Base-by-base conservation (phyloP, 2,113 vertebrate genomes). In the Varanus komodoensis region DNA sequence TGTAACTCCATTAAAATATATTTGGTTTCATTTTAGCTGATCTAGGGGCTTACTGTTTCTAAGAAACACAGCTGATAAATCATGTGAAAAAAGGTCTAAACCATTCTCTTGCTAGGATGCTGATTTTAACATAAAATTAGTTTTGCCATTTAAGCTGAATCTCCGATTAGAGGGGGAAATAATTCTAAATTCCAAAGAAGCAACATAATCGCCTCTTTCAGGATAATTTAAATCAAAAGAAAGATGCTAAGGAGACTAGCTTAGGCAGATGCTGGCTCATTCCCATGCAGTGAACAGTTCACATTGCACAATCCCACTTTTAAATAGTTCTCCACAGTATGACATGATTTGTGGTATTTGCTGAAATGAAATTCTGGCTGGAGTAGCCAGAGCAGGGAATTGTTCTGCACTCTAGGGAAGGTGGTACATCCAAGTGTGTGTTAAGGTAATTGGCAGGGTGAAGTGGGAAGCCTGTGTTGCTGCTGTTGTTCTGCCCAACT, bases 331-430 rank as follows among this genome's bases (percentile, higher is more conserved):
- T 93, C 68, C 89, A 83, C 0, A 0, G 71, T 92, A 93, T 91
- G 92, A 95, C 93, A 92, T 96, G 95, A 93, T 94, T 95, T 95
- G 93, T 95, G 93, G 91, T 94, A 94, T 94, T 95, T 95, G 91
- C 93, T 92, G 89, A 92, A 94, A 95, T 93, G 94, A 93, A 90
- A 91, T 95, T 96, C 95, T 95, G 95, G 94, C 92, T 69, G 0
- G 1, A 95, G 92, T 88, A 89, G 88, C 3, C 0, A 89, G 88
- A 94, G 84, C 61, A 90, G 93, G 93, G 94, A 95, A 95, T 96
- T 95, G 89, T 90, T 95, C 67, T 87, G 92, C 50, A 25, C 86
- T n/a, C 93, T 77, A 92, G 92, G 91, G 92, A 95, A 93, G 75
- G 91, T 94, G 94, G 1, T 79, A 92, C 86, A 93, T 96, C 95